These are phyloP conservation scores for Parnassius smintheus DNA, from an alignment of 2,888 invertebrate species.

Conservation along the genomic window DNA sequence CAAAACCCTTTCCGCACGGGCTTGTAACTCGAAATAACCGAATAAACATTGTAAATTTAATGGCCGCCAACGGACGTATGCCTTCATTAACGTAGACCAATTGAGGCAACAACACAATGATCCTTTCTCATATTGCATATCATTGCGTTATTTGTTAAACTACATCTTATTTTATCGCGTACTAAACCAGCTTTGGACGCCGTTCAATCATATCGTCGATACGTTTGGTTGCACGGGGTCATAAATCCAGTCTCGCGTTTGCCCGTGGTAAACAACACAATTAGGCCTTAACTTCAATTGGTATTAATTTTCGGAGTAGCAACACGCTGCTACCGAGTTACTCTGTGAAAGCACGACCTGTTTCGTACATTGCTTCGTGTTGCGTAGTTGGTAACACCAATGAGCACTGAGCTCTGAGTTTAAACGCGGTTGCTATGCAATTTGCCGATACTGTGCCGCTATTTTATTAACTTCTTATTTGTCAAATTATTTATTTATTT, in stretches of 20 bases:
- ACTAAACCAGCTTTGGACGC: constrained; percentile 27
- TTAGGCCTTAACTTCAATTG: constrained; percentile 55
- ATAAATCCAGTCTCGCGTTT: constrained; percentile 52
- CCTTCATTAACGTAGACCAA: constrained; percentile 1
- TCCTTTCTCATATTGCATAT: neutral
- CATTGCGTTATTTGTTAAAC: constrained; percentile 2
- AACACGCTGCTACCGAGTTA: constrained; percentile 34
- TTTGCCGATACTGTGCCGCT: neutral
- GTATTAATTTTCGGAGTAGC: constrained; percentile 33
- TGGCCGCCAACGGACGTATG: constrained; percentile 36
- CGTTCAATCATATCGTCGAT: neutral
- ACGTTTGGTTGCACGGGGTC: constrained; percentile 28
- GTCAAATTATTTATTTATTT: no score
- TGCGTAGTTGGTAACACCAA: neutral
- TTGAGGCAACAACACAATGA: neutral
- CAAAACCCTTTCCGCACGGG: constrained; percentile 41
- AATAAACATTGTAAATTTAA: constrained; percentile 53
- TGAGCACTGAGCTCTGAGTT: neutral
- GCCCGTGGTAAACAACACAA: constrained; percentile 62
- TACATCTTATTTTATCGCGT: no score
- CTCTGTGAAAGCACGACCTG: constrained; percentile 2
- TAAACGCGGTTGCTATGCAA: neutral
- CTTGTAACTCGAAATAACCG: constrained; percentile 49
- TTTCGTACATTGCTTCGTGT: neutral
- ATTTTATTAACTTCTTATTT: no score